Evolutionary conservation across 2,113 vertebrate species (phyloP), one percentile per base, ranked within the genome.

Genomic region (Euleptes europaea): DNA sequence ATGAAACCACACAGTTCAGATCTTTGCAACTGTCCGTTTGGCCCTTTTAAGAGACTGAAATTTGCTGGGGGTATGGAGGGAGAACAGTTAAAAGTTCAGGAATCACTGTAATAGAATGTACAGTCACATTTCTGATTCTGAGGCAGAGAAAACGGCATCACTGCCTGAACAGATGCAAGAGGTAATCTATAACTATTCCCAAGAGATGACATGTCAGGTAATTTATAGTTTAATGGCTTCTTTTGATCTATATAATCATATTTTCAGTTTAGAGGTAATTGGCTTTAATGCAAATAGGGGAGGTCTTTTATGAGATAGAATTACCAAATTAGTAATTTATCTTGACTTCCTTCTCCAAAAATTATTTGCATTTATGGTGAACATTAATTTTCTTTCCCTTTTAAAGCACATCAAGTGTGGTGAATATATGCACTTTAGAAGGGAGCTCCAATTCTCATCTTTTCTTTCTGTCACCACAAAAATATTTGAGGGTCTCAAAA

Each of bases 251-350:
- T 51, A 84, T 84, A 12, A n/a, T 76, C 88, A 78, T 80, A 88
- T 87, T 88, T 89, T 84, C 51, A 90, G 76, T 85, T 87, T 90
- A 65, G 21, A 73, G 6, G 1, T 88, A 88, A 88, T 89, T 86
- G 84, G 60, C 67, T 92, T 84, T 77, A 73, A 77, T 51, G 78
- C 49, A 44, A 1, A 23, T n/a, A 1, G 31, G 47, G 2, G 21
- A 31, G 15, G 85, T 44, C 78, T 89, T 84, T 65, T 87, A 86
- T 76, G 84, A 88, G 74, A 70, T 73, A 84, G 19, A 76, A 74
- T 83, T 86, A 86, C 69, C 80, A 93, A 91, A 80, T 28, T 72
- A 12, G 40, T 71, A 79, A 89, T 35, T 88, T 89, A 82, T 1
- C 47, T 2, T 40, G 13, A 1, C 15, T 90, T 67, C 42, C 75